These are phyloP conservation scores for Neogobius melanostomus DNA, from an alignment of 2,113 vertebrate genomes.

Conservation along the genomic window DNA sequence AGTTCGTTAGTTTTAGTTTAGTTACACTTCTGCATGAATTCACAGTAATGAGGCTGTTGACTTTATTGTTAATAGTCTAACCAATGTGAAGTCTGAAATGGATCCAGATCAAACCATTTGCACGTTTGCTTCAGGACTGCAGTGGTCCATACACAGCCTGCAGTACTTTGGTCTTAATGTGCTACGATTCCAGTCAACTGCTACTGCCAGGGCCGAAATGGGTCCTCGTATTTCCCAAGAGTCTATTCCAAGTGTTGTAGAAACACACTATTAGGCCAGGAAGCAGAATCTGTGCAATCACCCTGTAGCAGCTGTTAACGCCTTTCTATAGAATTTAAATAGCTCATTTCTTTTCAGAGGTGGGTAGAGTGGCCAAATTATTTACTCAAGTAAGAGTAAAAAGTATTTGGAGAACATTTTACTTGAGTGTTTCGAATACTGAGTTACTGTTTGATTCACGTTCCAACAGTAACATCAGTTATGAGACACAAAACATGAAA, in stretches of 20 bases:
- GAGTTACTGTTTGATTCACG: too few species aligned
- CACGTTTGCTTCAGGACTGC: not conserved
- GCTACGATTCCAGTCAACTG: slow-evolving; percentile 57
- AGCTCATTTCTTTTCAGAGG: slow-evolving; percentile 33
- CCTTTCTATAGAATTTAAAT: slow-evolving; percentile 49
- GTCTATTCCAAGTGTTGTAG: slow-evolving; percentile 55
- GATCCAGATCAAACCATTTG: not conserved
- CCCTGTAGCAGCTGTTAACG: not conserved
- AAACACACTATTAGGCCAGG: slow-evolving; percentile 56
- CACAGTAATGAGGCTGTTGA: not conserved
- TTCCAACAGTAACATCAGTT: too few species aligned
- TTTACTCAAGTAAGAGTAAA: too few species aligned
- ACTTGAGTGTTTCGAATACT: too few species aligned
- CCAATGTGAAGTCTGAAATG: not conserved
- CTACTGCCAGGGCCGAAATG: slow-evolving; percentile 51
- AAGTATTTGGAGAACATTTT: too few species aligned
- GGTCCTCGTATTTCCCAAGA: slow-evolving; percentile 68
- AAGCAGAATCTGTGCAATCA: slow-evolving; percentile 38
- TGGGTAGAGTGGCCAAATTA: too few species aligned
- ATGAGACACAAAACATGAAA: too few species aligned
- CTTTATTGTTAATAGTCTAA: not conserved
- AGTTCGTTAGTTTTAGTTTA: too few species aligned
- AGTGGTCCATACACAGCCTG: not conserved
- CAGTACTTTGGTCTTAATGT: slow-evolving; percentile 27
- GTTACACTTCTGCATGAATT: too few species aligned